Percentiles rank a stretch among this genome's conserved stretches.
Conservation (phyloP, 2,113 vertebrate genomes). For the Pardalotus punctatus region DNA sequence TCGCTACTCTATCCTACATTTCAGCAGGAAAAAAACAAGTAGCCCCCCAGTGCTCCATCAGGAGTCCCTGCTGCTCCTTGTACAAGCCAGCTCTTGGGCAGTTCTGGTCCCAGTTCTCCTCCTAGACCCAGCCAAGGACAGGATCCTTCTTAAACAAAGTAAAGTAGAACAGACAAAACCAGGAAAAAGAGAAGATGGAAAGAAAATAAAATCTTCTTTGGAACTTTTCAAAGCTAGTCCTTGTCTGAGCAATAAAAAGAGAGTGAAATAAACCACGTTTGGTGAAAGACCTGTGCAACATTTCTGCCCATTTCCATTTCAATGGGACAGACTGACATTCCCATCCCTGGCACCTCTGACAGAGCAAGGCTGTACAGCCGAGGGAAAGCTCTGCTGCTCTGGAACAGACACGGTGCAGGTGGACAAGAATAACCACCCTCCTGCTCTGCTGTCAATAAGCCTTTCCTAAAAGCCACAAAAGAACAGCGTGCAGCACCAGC, state of each 20-base stretch:
- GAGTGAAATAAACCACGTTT: not conserved
- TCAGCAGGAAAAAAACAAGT: not conserved
- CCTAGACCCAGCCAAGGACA: not conserved
- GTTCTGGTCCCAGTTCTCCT: not conserved
- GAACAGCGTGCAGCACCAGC: not conserved
- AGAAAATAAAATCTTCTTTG: not conserved
- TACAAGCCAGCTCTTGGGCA: not conserved
- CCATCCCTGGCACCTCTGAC: not conserved
- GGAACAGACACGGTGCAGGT: not conserved
- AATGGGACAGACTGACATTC: not conserved
- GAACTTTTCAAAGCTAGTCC: not conserved
- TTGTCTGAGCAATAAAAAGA: not conserved
- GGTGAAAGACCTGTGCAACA: not conserved
- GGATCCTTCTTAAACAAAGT: not conserved
- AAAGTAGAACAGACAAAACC: not conserved
- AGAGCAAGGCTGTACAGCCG: not conserved
- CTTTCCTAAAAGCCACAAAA: not conserved
- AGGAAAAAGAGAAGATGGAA: not conserved
- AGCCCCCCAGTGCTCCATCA: not conserved
- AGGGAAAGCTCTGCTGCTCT: not conserved
- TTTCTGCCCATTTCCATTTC: not conserved
- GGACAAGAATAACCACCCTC: not conserved
- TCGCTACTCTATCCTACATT: not conserved
- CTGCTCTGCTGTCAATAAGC: not conserved
- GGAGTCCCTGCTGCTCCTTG: not conserved